phyloP scores from a whole-genome alignment of 2,113 vertebrate species.

The Melanostigma gelatinosum region DNA sequence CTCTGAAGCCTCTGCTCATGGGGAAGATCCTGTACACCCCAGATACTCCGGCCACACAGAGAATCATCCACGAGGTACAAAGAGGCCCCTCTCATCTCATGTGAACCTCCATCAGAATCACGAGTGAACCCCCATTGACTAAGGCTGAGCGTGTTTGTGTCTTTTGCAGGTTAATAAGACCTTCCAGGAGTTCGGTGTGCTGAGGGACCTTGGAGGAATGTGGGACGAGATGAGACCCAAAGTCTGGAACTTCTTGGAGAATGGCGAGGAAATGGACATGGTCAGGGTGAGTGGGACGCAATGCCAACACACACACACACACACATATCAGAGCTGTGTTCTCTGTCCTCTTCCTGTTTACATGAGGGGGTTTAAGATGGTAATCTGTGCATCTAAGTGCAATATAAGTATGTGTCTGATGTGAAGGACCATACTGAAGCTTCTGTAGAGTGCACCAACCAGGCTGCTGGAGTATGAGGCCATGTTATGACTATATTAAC shows the following conservation, averaged over 20 bases:
- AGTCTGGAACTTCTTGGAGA: slow-evolving; percentile 94
- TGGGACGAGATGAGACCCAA: slow-evolving; percentile 94
- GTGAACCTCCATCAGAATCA: not conserved
- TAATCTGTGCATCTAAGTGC: slow-evolving; percentile 24
- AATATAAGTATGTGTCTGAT: slow-evolving; percentile 39
- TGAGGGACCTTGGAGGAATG: slow-evolving; percentile 93
- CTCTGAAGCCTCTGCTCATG: slow-evolving; percentile 94
- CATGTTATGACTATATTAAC: not conserved
- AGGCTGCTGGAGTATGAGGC: not conserved
- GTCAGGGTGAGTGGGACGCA: slow-evolving; percentile 87
- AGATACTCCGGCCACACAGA: slow-evolving; percentile 91
- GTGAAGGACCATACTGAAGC: not conserved
- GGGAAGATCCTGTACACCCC: slow-evolving; percentile 98
- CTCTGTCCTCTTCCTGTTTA: slow-evolving; percentile 46
- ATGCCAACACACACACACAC: not conserved
- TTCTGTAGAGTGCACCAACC: not conserved
- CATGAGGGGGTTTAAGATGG: not conserved
- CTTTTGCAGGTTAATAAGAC: slow-evolving; percentile 94
- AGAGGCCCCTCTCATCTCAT: not conserved
- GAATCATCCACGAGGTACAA: slow-evolving; percentile 93
- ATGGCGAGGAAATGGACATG: slow-evolving; percentile 93
- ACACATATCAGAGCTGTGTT: slow-evolving; percentile 4
- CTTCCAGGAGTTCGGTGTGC: slow-evolving; percentile 93
- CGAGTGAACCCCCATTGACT: not conserved
- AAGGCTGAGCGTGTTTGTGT: slow-evolving; percentile 2